These are phyloP conservation scores for Choloepus hoffmanni DNA, from an alignment of 2,113 vertebrate species.

Conservation along the genomic window DNA sequence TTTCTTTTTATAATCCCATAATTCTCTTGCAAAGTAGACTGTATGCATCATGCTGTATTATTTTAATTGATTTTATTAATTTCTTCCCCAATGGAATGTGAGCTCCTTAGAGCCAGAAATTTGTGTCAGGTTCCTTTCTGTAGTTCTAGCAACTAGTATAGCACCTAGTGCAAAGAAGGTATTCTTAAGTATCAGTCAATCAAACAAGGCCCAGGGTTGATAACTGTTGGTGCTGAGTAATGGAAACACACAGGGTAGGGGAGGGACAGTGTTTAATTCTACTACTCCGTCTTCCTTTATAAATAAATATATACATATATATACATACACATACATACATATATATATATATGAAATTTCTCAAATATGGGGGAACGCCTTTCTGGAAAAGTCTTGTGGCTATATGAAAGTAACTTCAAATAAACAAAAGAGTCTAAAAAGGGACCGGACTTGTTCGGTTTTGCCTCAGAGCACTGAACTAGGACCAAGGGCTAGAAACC, in stretches of 20 bases:
- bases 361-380: background rate
- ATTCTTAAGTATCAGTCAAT: background rate
- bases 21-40: constrained; percentile 23
- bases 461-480: constrained; percentile 17
- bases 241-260: background rate
- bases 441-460: background rate
- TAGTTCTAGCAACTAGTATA: background rate
- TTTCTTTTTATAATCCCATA: constrained; percentile 29
- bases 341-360: background rate
- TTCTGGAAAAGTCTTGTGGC: background rate
- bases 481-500: constrained; percentile 38
- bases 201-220: background rate
- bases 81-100: background rate
- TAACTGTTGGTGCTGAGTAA: background rate
- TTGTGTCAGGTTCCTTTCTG: background rate
- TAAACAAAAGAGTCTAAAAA: constrained; percentile 2
- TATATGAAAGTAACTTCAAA: background rate
- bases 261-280: background rate
- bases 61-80: constrained; percentile 45
- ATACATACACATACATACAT: no score
- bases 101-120: constrained; percentile 34
- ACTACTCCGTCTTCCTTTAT: background rate
- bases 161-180: background rate
- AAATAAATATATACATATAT: background rate
- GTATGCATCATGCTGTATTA: background rate